Conservation (phyloP, 2,797 vertebrate species). For the Percopsis omiscomaycus region DNA sequence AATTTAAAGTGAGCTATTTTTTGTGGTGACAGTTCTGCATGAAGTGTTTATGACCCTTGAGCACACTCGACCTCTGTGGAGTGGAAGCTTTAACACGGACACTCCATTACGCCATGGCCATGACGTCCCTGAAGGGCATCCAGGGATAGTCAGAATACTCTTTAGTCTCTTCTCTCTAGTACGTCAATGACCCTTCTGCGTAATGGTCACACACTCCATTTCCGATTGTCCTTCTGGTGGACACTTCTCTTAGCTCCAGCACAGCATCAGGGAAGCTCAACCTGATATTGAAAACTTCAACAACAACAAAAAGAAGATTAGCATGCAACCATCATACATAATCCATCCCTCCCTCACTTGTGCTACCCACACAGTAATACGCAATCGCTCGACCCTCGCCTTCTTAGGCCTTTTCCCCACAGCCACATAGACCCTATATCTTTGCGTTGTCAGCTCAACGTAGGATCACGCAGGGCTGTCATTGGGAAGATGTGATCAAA, state of each 20-base stretch:
- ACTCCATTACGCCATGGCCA: slow-evolving; percentile 69
- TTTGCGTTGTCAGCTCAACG: slow-evolving; percentile 64
- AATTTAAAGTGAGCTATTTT: slow-evolving; percentile 45
- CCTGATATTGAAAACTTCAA: not conserved
- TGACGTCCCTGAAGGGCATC: slow-evolving; percentile 64
- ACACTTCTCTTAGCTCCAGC: not conserved
- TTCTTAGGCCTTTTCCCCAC: slow-evolving; percentile 55
- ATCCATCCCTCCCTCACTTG: slow-evolving; percentile 53
- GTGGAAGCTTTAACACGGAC: slow-evolving; percentile 72
- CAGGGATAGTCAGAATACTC: slow-evolving; percentile 50
- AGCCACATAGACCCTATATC: slow-evolving; percentile 54
- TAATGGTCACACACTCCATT: not conserved
- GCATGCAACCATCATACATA: slow-evolving; percentile 52
- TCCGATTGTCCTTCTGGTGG: not conserved
- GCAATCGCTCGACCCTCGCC: slow-evolving; percentile 54
- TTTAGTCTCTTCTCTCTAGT: slow-evolving; percentile 17
- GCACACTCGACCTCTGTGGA: slow-evolving; percentile 57
- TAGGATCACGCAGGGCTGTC: slow-evolving; percentile 62
- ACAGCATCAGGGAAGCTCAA: slow-evolving; percentile 8
- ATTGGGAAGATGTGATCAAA: slow-evolving; percentile 73
- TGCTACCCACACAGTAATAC: slow-evolving; percentile 51
- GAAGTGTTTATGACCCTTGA: slow-evolving; percentile 54
- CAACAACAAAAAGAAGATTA: slow-evolving; percentile 2
- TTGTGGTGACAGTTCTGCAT: slow-evolving; percentile 55
- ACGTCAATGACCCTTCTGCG: not conserved